phyloP scores from a whole-genome alignment of 1,140 invertebrate genomes.

The Cyrtorhinus lividipennis region DNA sequence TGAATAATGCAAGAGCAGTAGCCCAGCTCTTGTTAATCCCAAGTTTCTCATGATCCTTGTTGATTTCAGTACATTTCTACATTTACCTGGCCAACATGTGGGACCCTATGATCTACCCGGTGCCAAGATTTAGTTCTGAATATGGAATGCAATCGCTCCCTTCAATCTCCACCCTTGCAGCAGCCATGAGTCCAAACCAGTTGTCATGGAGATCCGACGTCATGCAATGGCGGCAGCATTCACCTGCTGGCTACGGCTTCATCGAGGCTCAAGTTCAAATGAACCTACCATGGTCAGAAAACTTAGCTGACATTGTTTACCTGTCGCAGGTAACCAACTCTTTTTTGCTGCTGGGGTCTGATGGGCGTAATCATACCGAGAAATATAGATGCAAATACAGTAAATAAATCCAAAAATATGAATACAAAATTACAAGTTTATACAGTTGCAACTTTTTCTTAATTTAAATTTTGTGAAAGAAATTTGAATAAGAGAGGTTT shows the following conservation, averaged over 20 bases:
- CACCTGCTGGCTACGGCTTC: slow-evolving; percentile 47
- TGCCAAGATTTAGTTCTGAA: slow-evolving; percentile 80
- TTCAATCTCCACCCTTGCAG: slow-evolving; percentile 42
- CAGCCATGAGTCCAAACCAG: slow-evolving; percentile 41
- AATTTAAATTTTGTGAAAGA: no score
- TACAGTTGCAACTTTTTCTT: no score
- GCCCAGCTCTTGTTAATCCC: no score
- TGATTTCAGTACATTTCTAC: slow-evolving; percentile 72
- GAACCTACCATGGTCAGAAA: slow-evolving; percentile 17
- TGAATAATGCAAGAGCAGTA: no score
- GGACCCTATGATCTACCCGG: slow-evolving; percentile 58
- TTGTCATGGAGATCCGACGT: slow-evolving; percentile 44
- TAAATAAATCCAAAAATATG: no score
- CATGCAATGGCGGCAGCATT: slow-evolving; percentile 67
- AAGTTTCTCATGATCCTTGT: slow-evolving; percentile 1
- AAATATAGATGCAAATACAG: no score
- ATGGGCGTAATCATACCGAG: no score
- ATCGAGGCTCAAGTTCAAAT: slow-evolving; percentile 30
- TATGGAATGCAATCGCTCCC: slow-evolving; percentile 90
- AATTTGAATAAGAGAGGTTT: no score
- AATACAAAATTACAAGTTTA: no score
- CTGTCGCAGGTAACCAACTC: slow-evolving; percentile 48
- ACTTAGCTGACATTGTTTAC: slow-evolving; percentile 45
- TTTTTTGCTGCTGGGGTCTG: background rate
- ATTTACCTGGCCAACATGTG: slow-evolving; percentile 72